Percentiles rank a stretch among this genome's conserved stretches.
Evolutionary conservation across 1,140 invertebrate species (phyloP).

Genomic region (Drosophila carrolli): DNA sequence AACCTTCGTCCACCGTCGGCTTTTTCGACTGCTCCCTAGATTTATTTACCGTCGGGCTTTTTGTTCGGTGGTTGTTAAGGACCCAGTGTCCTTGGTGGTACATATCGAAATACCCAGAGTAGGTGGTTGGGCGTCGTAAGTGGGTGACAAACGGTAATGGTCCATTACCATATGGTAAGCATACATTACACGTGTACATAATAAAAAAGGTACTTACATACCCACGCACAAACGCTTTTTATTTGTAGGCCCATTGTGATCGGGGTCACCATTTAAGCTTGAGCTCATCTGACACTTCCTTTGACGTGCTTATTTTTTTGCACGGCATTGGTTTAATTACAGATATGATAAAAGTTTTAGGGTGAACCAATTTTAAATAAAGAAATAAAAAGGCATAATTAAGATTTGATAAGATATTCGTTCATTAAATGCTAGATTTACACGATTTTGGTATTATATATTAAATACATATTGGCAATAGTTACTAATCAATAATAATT

Average conservation of each 20-base stretch:
- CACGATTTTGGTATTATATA: too few species aligned
- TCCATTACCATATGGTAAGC: constrained; percentile 54
- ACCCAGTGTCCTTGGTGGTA: constrained; percentile 54
- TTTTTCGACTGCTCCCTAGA: constrained; percentile 20
- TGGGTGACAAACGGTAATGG: constrained; percentile 55
- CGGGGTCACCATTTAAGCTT: constrained; percentile 33
- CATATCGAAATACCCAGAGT: constrained; percentile 17
- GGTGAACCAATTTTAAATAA: too few species aligned
- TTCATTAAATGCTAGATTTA: too few species aligned
- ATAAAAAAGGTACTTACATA: constrained; percentile 45
- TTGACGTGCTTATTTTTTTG: neutral
- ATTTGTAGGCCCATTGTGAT: constrained; percentile 33
- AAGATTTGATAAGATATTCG: too few species aligned
- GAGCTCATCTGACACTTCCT: constrained; percentile 15
- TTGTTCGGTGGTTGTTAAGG: constrained; percentile 56
- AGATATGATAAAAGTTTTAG: neutral
- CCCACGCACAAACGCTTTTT: constrained; percentile 14
- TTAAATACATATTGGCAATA: neutral
- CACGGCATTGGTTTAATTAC: neutral
- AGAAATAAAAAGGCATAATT: too few species aligned
- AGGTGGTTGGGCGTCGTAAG: constrained; percentile 27
- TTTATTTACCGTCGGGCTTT: constrained; percentile 58
- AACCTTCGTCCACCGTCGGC: constrained; percentile 46
- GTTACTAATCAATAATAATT: too few species aligned
- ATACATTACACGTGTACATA: constrained; percentile 55